Base-by-base conservation (phyloP, 2,888 invertebrate genomes). In the Platycheirus albimanus region DNA sequence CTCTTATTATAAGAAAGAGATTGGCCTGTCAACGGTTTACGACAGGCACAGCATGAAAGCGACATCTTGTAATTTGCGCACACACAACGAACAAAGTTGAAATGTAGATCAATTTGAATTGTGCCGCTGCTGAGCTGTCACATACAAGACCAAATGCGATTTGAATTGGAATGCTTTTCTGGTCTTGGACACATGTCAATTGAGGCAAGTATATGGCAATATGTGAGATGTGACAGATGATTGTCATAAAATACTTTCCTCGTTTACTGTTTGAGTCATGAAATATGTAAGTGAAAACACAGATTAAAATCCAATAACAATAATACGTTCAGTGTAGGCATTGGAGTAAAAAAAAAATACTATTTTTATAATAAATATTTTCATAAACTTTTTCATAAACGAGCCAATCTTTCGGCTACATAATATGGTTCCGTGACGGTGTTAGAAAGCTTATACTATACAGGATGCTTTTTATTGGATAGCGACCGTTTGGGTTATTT, bases 31-130 rank as follows among this genome's bases (percentile, higher is more conserved):
- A 83, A 70, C 83, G 74, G 63, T 19, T 69, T 43, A 56, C 19
- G 67, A 54, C 77, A 17, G 56, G 49, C 72, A 52, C 36, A 66
- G 69, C 45, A 64, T 58, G 63, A 74, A 63, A 77, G 54, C 78
- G 83, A 83, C 83, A 74, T 78, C 83, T 78, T 78, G 78, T 69
- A 83, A 83, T 83, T 74, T 83, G 74, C 67, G 24, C 72, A 67
- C n/a, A 64, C 15, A 52, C 15, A 43, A n/a, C 20, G 30, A 72
- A 72, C 43, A 33, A 15, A 67, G 61, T 63, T 74, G 69, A 66
- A 78, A 74, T 83, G 56, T 64, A 78, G 78, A 78, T 78, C 74
- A 78, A 74, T 78, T 74, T 51, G 74, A 74, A 74, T 51, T 64
- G 69, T 52, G 72, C 72, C 69, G 63, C 54, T 70, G 70, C 58